Evolutionary conservation across 1,140 invertebrate genomes (phyloP), one percentile per base, ranked within the genome.

Genomic region (Trachymyrmex cornetzi): DNA sequence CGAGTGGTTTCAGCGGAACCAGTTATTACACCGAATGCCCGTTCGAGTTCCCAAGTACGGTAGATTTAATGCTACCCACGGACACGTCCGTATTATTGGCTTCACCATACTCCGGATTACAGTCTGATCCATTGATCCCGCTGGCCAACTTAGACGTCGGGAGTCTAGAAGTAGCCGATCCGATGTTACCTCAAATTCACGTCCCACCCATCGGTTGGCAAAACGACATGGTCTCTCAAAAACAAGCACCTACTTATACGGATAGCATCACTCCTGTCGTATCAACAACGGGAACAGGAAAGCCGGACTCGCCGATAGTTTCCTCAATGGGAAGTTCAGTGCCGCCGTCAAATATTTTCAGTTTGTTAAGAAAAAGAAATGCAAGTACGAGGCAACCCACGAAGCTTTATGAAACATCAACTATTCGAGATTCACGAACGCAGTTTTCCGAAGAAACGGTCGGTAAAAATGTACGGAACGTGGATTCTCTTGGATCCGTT

Each of bases 21-120:
- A 66, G 63, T 30, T 94, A 92, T 72, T 89, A 92, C 38, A 14
- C 75, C 9, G 94, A 94, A 2, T 94, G 88, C 79, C 91, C 94
- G 1, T 94, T 94, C 57, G 90, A 93, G 12, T 94, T 93, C 7
- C 93, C 94, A 0, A 90, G 53, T 75, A 87, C 90, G 14, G 5
- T 84, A 24, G 87, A 77, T 69, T 59, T 91, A 87, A 88, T 91
- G 92, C 69, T 71, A 12, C 64, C 50, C 44, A 69, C 30, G 61
- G 89, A 55, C 9, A 75, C 38, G 80, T 84, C 59, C 72, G 84
- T 5, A 9, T 75, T 88, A 57, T 34, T 85, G 14, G 84, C 7
- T 69, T 90, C 91, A 2, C 87, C 91, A 1, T 93, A 92, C 85
- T 79, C 93, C 0, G 77, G 87, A 7, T 82, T 94, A 64, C 93